These are phyloP conservation scores for Acronicta alni DNA, from an alignment of 2,888 invertebrate species.

Conservation along the genomic window DNA sequence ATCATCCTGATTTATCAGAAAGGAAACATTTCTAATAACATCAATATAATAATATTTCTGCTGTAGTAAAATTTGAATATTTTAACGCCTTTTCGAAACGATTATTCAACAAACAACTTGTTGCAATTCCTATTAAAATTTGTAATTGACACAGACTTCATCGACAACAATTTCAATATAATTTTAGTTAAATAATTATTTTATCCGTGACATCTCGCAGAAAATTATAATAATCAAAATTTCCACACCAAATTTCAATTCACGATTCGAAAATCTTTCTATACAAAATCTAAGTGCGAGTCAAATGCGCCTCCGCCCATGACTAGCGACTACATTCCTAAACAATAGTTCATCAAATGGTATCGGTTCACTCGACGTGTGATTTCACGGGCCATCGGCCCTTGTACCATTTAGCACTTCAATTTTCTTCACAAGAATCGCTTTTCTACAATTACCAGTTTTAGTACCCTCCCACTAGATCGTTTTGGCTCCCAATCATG, in stretches of 20 bases:
- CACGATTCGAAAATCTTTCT: slow-evolving; percentile 30
- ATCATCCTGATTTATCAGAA: background rate
- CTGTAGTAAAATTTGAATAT: too few species aligned
- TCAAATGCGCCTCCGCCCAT: slow-evolving; percentile 66
- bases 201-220: background rate
- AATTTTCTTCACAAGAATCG: slow-evolving; percentile 73
- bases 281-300: slow-evolving; percentile 62
- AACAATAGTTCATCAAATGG: slow-evolving; percentile 80
- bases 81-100: too few species aligned
- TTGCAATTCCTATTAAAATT: too few species aligned
- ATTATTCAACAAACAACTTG: too few species aligned
- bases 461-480: slow-evolving; percentile 42
- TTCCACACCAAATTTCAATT: slow-evolving; percentile 26
- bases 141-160: background rate
- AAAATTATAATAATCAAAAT: slow-evolving; percentile 10
- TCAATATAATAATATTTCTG: too few species aligned
- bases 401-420: slow-evolving; percentile 79
- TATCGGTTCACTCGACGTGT: slow-evolving; percentile 65
- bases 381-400: slow-evolving; percentile 76
- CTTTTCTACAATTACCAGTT: slow-evolving; percentile 64
- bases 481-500: slow-evolving; percentile 15
- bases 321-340: slow-evolving; percentile 67
- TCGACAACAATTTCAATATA: background rate
- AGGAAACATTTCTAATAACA: too few species aligned
- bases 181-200: background rate